phyloP scores from a whole-genome alignment of 2,888 invertebrate species.

The Sphinx pinastri region DNA sequence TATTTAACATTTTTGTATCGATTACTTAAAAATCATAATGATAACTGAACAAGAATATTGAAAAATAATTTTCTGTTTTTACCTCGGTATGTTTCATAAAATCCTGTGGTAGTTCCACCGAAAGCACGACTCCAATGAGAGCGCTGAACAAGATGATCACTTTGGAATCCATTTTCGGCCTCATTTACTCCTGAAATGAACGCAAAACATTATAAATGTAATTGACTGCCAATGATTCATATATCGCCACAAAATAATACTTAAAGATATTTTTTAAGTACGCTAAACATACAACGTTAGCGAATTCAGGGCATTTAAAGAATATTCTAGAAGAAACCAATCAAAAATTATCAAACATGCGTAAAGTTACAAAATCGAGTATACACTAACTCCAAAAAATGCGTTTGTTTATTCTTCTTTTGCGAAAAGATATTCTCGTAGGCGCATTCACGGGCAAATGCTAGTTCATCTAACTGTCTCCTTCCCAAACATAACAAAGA shows the following conservation, averaged over 20 bases:
- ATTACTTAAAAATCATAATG: no score
- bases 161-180: slow-evolving; percentile 42
- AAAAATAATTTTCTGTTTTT: slow-evolving; percentile 11
- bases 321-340: no score
- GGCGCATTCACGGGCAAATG: neutral
- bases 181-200: slow-evolving; percentile 27
- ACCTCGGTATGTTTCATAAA: slow-evolving; percentile 50
- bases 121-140: slow-evolving; percentile 43
- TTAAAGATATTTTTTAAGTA: no score
- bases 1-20: no score
- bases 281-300: neutral
- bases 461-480: neutral
- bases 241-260: no score
- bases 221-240: neutral
- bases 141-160: slow-evolving; percentile 44
- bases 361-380: no score
- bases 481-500: slow-evolving; percentile 13
- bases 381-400: no score
- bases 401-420: no score
- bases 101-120: slow-evolving; percentile 53
- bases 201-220: neutral
- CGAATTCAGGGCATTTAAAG: neutral
- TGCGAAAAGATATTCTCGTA: no score
- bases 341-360: no score
- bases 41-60: no score